phyloP scores from a whole-genome alignment of 1,140 invertebrate species.

The Lepidurus couesii region DNA sequence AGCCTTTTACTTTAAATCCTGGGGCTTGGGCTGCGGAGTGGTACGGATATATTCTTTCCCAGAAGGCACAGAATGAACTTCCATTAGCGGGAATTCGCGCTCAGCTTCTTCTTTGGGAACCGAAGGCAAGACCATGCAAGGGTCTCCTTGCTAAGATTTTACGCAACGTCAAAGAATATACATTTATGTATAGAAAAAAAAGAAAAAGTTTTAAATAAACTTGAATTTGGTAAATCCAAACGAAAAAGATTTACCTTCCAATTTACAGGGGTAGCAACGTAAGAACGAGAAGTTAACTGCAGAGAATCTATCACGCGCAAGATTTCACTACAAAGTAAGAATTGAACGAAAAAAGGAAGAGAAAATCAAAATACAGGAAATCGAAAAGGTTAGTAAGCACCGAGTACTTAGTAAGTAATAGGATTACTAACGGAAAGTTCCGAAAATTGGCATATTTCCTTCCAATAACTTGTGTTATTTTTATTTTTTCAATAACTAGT shows the following conservation, averaged over 20 bases:
- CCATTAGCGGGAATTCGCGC: slow-evolving; percentile 66
- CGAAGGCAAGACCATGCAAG: slow-evolving; percentile 75
- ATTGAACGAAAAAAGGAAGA: not conserved
- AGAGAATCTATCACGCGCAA: slow-evolving; percentile 80
- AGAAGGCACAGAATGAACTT: slow-evolving; percentile 65
- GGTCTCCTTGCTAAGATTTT: slow-evolving; percentile 57
- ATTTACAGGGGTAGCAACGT: slow-evolving; percentile 76
- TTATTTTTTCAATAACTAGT: too few relatives aligned
- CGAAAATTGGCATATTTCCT: not conserved
- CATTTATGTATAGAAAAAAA: not conserved
- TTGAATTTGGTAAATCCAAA: too few relatives aligned
- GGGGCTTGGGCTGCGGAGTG: slow-evolving; percentile 46
- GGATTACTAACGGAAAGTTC: not conserved
- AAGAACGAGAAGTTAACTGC: slow-evolving; percentile 66
- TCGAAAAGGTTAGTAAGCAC: slow-evolving; percentile 30
- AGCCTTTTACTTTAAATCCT: not conserved
- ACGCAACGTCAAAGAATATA: not conserved
- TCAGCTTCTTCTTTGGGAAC: slow-evolving; percentile 63
- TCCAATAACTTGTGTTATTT: not conserved
- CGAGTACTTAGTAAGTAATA: not conserved
- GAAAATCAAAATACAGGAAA: slow-evolving; percentile 34
- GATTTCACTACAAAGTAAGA: slow-evolving; percentile 68
- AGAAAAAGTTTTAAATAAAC: not conserved
- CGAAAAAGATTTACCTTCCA: slow-evolving; percentile 62
- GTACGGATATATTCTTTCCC: slow-evolving; percentile 71